Evolutionary conservation across 2,888 invertebrate genomes (phyloP), one percentile per base, ranked within the genome.

Genomic region (Pollenia amentaria): DNA sequence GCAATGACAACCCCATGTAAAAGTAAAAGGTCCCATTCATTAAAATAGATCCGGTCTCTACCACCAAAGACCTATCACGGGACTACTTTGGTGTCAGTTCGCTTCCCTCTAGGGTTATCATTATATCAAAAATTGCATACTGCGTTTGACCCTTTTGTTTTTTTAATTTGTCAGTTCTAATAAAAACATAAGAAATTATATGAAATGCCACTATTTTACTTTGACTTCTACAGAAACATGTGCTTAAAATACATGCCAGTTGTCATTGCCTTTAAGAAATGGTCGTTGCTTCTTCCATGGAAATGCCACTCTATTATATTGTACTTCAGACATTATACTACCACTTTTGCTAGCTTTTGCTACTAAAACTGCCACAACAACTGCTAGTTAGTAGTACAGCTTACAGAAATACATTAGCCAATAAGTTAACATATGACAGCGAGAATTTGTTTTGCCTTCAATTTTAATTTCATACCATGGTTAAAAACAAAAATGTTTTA

Each of bases 171-270:
- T 9, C 46, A 64, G 55, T 72, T 48, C 42, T 42, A 64, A 72
- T 73, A 73, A 84, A 76, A 65, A 69, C 38, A 40, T 14, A 21
- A 38, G 53, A 21, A 62, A 67, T 29, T 10, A 64, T 38, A 79
- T 75, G 42, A 80, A 69, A 85, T 85, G 72, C 72, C 65, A 81
- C 53, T 65, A 65, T 14, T 38, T 72, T 62, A 38, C 40, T 75
- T n/a, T 79, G 79, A 16, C 51, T 53, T 44, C 65, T n/a, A 18
- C 12, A 70, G 38, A 51, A 60, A 67, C 38, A 57, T 48, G 65
- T 51, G 60, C 64, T 42, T 62, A 51, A 48, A 70, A 67, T 55
- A 16, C 55, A 29, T 60, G 51, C 57, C 57, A 79, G 69, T 73
- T 65, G 48, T 18, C 46, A 9, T 9, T 73, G 9, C 48, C 16